Evolutionary conservation across 2,797 vertebrate genomes (phyloP), one percentile per base, ranked within the genome.

Genomic region (Schizopygopsis malacanthus): DNA sequence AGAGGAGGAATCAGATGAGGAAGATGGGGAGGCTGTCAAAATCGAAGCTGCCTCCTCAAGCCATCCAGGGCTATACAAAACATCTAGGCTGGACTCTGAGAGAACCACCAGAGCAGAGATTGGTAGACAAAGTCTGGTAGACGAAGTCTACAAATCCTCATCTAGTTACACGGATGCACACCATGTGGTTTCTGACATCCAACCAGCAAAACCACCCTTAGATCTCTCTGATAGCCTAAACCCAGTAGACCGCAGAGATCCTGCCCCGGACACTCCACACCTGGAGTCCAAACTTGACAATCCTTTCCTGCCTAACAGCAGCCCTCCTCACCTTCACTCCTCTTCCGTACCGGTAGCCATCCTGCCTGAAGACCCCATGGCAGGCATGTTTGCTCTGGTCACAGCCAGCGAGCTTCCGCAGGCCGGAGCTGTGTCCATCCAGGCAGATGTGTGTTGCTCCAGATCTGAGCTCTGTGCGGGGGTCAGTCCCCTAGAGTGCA

Each of bases 341-440:
- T 18, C 81, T n/a, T 54, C 83, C 16, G 6, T 90, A 91, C 43
- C 87, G 0, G 80, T 90, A 20, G 8, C 88, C 56, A 90, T 95
- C 79, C 88, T 92, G 25, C 90, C 92, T 0, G 98, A 98, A 0
- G 98, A 99, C 91, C 98, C 98, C 0, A 94, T 99, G 96, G 97
- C 97, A 0, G 98, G 98, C 73, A 97, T 99, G 97, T 95, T 97
- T 0, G 97, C 96, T 20, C 93, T 99, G 90, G 95, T 96, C 9
- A 95, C 96, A 0, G 98, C 98, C 12, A 97, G 96, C 0, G 97
- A 99, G 89, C 95, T 99, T 89, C 97, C 96, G 45, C 95, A 97
- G 88, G 96, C 96, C 47, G 93, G 94, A 77, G 43, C 93, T 28
- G 93, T 94, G 0, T 89, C 92, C 0, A 90, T 91, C 82, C 45